phyloP scores from a whole-genome alignment of 2,888 invertebrate species.

The Bedellia somnulentella region DNA sequence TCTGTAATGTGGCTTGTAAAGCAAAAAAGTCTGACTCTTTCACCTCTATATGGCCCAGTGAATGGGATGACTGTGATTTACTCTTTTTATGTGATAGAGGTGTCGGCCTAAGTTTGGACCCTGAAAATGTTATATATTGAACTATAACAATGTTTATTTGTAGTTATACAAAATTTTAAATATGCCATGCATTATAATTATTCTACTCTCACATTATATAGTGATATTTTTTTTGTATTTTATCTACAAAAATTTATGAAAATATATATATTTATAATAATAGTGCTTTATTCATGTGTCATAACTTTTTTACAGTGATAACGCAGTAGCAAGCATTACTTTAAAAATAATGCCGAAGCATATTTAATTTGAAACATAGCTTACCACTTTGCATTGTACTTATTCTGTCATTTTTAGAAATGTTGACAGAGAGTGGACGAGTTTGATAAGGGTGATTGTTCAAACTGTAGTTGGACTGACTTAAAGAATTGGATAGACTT shows the following conservation, averaged over 20 bases:
- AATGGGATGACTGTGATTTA: constrained; percentile 50
- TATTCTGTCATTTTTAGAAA: constrained; percentile 47
- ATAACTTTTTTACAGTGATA: no score
- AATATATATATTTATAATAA: no score
- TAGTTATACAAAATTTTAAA: no score
- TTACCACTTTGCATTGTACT: constrained; percentile 41
- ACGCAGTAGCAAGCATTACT: no score
- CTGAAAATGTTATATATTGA: constrained; percentile 18
- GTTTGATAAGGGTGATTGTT: constrained; percentile 51
- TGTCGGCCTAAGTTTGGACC: constrained; percentile 42
- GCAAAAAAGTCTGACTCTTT: constrained; percentile 79
- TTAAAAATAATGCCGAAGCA: no score
- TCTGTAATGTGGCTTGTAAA: constrained; percentile 79
- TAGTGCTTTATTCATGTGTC: no score
- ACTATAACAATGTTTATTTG: neutral
- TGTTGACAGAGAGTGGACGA: constrained; percentile 46
- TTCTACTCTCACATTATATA: no score
- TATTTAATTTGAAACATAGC: no score
- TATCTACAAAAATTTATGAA: no score
- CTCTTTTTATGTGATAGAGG: constrained; percentile 31
- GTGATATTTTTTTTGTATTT: no score
- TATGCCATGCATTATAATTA: neutral
- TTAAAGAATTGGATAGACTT: constrained; percentile 40
- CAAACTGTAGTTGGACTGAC: constrained; percentile 32
- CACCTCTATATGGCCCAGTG: constrained; percentile 43